Base-by-base conservation (phyloP, 2,888 invertebrate genomes). In the Andrena bicolor region DNA sequence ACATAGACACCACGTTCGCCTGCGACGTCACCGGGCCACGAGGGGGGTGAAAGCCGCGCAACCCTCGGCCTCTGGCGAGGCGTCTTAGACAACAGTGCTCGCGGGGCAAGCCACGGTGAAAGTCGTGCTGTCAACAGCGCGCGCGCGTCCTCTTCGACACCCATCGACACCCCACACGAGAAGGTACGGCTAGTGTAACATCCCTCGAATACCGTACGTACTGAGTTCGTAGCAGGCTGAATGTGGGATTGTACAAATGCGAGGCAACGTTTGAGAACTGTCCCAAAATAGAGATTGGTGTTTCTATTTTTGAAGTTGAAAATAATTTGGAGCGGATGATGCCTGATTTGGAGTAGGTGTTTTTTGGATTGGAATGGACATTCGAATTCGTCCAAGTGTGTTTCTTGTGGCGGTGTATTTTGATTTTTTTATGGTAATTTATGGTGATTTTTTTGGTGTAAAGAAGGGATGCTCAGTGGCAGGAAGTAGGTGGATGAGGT, bases 101-200 rank as follows among this genome's bases (percentile, higher is more conserved):
- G 90, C 87, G 89, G 84, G 82, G 84, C 83, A 69, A 81, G 84
- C 90, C 80, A 83, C 82, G 84, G 84, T 75, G 84, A 80, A 74
- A 51, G 81, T 81, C 69, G 68, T 82, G 76, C 61, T 58, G 82
- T 49, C 28, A 71, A 48, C 41, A 71, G 51, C 80, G 51, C 72
- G 72, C 49, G 20, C 68, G 56, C 56, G 65, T 53, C 53, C 35
- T 56, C 72, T 48, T 66, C 72, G 5, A 10, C 26, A 72, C 66
- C 53, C 13, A 64, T 48, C 53, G 48, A 72, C 20, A 56, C 23
- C 32, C 4, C 28, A 3, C 53, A 60, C 41, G 53, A 56, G n/a
- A 72, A 80, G 80, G 80, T 80, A 80, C 66, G 56, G 49, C 41
- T 13, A 48, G 16, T 16, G 13, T 48, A 51, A 8, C 48, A 53